These are phyloP conservation scores for Hydrolagus colliei DNA, from an alignment of 2,797 vertebrate genomes.

Conservation along the genomic window DNA sequence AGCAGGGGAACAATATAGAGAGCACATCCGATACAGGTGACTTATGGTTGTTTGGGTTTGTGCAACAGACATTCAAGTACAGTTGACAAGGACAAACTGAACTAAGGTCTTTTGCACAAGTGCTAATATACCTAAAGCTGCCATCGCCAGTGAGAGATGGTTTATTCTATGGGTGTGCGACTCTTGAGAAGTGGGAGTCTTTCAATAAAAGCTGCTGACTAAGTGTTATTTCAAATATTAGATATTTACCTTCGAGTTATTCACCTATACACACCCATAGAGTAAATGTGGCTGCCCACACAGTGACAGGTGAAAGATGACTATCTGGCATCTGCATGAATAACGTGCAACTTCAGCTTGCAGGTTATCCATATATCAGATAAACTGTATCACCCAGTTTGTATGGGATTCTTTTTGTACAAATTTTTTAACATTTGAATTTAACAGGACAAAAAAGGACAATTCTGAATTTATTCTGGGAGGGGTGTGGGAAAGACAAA, in stretches of 20 bases:
- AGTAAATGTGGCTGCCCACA: not conserved
- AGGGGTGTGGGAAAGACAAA: not conserved
- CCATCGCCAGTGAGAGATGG: not conserved
- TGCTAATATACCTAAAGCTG: not conserved
- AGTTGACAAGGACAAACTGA: not conserved
- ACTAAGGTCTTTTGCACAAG: not conserved
- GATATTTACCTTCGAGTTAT: not conserved
- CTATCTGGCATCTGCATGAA: not conserved
- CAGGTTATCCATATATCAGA: not conserved
- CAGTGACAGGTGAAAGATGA: not conserved
- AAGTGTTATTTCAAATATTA: not conserved
- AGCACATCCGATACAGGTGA: constrained; percentile 41
- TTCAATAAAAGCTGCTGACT: not conserved
- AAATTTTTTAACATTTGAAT: constrained; percentile 11
- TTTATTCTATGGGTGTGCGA: not conserved
- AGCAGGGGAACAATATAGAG: constrained; percentile 34
- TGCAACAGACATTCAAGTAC: not conserved
- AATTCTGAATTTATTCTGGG: not conserved
- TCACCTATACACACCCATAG: not conserved
- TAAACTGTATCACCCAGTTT: not conserved
- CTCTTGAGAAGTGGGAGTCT: constrained; percentile 13
- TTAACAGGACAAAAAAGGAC: not conserved
- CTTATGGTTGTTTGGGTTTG: not conserved
- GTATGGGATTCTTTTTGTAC: not conserved
- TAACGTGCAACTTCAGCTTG: not conserved